Evolutionary conservation across 2,888 invertebrate species (phyloP).

Genomic region (Diachrysia chrysitis): DNA sequence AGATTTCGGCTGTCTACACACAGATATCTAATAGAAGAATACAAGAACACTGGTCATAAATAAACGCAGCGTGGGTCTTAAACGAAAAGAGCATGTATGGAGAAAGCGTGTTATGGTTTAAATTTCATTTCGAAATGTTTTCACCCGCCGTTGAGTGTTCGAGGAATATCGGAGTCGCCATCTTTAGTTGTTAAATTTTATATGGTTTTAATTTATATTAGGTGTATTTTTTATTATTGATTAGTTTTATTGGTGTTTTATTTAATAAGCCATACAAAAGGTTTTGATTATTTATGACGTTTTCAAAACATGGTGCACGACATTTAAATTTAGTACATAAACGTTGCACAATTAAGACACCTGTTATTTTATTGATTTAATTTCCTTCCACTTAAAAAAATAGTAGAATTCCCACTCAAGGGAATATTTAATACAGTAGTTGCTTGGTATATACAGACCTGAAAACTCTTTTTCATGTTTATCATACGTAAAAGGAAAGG

Average conservation of each 20-base stretch:
- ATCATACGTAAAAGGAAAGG: no score
- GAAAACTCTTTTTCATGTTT: no score
- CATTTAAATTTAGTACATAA: neutral
- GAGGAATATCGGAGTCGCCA: neutral
- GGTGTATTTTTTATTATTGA: neutral
- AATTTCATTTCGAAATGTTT: slow-evolving; percentile 8
- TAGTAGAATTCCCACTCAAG: no score
- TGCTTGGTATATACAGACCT: no score
- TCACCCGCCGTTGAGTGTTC: neutral
- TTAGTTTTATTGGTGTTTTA: neutral
- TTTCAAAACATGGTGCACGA: neutral
- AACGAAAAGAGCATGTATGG: slow-evolving; percentile 15
- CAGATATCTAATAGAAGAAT: slow-evolving; percentile 10
- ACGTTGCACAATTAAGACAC: no score
- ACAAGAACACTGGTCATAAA: slow-evolving; percentile 28
- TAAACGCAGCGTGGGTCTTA: slow-evolving; percentile 46
- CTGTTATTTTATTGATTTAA: no score
- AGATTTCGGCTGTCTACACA: slow-evolving; percentile 23
- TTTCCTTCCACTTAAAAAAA: no score
- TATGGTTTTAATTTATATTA: neutral
- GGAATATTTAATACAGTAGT: no score
- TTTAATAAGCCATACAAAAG: neutral
- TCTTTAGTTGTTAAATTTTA: neutral
- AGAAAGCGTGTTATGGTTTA: neutral
- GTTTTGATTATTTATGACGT: neutral